Base-by-base conservation (phyloP, 1,140 invertebrate genomes). In the Bombyx mandarina region DNA sequence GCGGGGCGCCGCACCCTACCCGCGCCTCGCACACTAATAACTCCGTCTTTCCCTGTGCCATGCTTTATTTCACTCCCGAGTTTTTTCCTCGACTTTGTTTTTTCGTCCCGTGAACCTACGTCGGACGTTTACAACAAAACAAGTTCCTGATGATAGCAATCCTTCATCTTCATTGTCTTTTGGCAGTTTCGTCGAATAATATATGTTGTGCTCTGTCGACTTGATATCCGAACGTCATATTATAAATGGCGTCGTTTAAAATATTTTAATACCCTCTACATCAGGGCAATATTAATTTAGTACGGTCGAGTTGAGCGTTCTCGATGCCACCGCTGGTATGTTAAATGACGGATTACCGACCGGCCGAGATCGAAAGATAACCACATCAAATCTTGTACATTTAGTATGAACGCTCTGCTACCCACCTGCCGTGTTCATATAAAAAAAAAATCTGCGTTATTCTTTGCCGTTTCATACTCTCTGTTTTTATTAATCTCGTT, bases 181-280 rank as follows among this genome's bases (percentile, higher is more conserved):
- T 86, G 82, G 82, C 83, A 86, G 76, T 84, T 87, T 85, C 80
- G 66, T 71, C 78, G 77, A 84, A 84, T 87, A 87, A 85, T 81
- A 85, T 87, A 87, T 83, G 77, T 81, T 77, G 65, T 71, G 45
- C n/a, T 47, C n/a, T 51, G 18, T 51, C 78, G 82, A 82, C 75
- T 75, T 80, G 79, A 83, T 84, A 81, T 82, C 76, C 73, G 79
- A 77, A 82, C 75, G 79, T 79, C 81, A 82, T 77, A 77, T 86
- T 86, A 86, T 82, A 84, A 87, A 87, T 87, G 78, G 82, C 82
- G 70, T 82, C 80, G 73, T 82, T 87, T 79, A 82, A 84, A 84
- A 85, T 87, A 81, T 84, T 87, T 86, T 87, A 87, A 87, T 87
- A 87, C 80, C 82, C 73, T 79, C 73, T 84, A 82, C 70, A 82